Conservation (phyloP, 2,113 vertebrate species). For the Corapipo altera region DNA sequence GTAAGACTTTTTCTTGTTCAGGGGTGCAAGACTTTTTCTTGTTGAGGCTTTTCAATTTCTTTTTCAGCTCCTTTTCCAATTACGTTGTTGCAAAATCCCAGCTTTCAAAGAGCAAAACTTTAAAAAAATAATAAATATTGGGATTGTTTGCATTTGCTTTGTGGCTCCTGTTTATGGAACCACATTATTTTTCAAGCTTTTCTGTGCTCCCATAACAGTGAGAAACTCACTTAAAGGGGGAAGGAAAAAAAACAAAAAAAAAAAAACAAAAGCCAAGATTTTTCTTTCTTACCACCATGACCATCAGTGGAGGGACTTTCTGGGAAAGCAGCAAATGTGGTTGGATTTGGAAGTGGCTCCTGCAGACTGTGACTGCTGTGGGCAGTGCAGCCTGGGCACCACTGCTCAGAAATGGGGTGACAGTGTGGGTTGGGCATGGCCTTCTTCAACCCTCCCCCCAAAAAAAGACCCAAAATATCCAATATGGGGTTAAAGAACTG, state of each 20-base stretch:
- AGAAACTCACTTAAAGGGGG: not conserved
- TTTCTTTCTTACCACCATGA: not conserved
- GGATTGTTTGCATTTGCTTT: not conserved
- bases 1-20: not conserved
- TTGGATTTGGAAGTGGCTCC: not conserved
- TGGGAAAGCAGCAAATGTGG: not conserved
- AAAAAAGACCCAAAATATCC: not conserved
- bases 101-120: not conserved
- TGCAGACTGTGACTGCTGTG: not conserved
- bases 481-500: not conserved
- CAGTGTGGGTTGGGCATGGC: not conserved
- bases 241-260: not conserved
- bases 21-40: not conserved
- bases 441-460: not conserved
- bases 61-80: not conserved
- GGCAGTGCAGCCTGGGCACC: not conserved
- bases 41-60: not conserved
- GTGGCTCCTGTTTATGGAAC: not conserved
- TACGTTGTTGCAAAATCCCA: not conserved
- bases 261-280: not conserved
- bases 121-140: not conserved
- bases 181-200: not conserved
- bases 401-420: not conserved
- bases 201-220: not conserved
- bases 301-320: not conserved